Evolutionary conservation across 1,140 invertebrate genomes (phyloP).

Genomic region (Pogonomyrmex californicus): DNA sequence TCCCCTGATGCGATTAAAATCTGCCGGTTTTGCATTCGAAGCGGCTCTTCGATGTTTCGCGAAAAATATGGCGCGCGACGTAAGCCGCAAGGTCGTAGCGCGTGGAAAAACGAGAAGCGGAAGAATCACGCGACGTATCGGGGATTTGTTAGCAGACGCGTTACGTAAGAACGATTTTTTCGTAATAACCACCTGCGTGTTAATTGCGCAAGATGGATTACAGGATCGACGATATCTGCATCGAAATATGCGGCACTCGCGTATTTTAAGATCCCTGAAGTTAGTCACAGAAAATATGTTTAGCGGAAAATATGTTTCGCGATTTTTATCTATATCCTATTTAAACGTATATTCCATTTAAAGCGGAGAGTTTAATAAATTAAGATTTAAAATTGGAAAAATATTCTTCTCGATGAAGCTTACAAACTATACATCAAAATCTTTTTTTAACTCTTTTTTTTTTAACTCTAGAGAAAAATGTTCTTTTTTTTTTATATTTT

Average conservation of each 20-base stretch:
- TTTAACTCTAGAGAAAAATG: not conserved
- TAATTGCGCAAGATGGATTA: not conserved
- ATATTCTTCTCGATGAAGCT: no score
- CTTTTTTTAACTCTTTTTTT: no score
- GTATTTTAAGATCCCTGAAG: not conserved
- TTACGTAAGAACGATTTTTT: slow-evolving; percentile 27
- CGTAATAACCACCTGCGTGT: not conserved
- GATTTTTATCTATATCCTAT: not conserved
- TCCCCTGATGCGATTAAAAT: slow-evolving; percentile 67
- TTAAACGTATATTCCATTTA: not conserved
- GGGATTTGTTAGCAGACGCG: not conserved
- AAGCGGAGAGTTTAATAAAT: no score
- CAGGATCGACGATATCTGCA: no score
- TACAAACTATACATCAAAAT: no score
- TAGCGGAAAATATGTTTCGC: not conserved
- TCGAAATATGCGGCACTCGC: not conserved
- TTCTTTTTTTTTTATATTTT: not conserved
- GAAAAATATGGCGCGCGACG: slow-evolving; percentile 23
- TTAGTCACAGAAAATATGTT: not conserved
- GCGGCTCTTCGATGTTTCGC: not conserved
- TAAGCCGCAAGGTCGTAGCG: slow-evolving; percentile 11
- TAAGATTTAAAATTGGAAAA: no score
- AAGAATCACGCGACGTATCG: slow-evolving; percentile 44
- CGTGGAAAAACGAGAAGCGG: slow-evolving; percentile 13
- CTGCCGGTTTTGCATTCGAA: slow-evolving; percentile 31